phyloP scores from a whole-genome alignment of 2,113 vertebrate genomes.

The Corythornis cristatus region DNA sequence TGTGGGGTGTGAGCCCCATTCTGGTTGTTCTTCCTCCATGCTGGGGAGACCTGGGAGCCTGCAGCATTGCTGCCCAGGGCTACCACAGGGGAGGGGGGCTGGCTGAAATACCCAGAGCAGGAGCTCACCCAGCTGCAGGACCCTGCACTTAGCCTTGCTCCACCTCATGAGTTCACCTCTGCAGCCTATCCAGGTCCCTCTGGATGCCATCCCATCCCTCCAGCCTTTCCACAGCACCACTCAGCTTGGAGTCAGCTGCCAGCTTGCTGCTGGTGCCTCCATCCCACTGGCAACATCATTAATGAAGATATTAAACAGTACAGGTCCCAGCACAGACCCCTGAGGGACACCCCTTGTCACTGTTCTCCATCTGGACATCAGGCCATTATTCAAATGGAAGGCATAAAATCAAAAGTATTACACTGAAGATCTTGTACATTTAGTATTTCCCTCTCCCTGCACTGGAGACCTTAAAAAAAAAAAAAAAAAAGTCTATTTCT shows the following conservation, averaged over 20 bases:
- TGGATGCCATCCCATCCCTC: too few relatives aligned
- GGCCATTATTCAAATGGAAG: constrained; percentile 13
- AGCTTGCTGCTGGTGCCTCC: too few relatives aligned
- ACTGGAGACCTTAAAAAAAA: neutral
- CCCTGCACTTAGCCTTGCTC: too few relatives aligned
- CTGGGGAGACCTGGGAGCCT: neutral
- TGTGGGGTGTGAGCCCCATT: neutral
- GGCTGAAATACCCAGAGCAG: fast-evolving
- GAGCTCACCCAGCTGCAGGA: neutral
- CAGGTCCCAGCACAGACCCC: too few relatives aligned
- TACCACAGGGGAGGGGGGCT: neutral
- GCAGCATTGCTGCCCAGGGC: fast-evolving
- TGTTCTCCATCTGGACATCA: too few relatives aligned
- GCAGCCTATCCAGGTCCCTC: too few relatives aligned
- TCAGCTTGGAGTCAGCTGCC: too few relatives aligned
- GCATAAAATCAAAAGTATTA: neutral
- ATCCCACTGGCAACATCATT: too few relatives aligned
- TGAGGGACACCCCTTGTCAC: too few relatives aligned
- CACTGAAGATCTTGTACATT: neutral
- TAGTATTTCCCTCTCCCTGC: neutral
- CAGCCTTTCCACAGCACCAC: too few relatives aligned
- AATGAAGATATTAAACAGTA: too few relatives aligned
- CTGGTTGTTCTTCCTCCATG: neutral
- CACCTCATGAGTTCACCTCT: too few relatives aligned
- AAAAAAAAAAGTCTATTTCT: neutral